Evolutionary conservation across 2,888 invertebrate species (phyloP).

Genomic region (Imbricaverruca yamaguchii): DNA sequence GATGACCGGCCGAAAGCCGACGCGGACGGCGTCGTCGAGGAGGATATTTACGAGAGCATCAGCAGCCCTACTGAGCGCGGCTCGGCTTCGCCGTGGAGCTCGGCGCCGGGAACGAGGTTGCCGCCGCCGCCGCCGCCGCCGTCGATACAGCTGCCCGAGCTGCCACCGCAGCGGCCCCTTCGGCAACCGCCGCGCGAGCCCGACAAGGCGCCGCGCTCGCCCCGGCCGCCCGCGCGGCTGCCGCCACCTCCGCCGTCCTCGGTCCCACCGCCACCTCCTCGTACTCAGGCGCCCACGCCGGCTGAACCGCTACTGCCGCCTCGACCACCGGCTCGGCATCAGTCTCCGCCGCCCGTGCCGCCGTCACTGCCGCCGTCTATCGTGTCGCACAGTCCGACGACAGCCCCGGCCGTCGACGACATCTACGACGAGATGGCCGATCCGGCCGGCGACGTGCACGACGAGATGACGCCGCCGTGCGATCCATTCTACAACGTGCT

Average conservation of each 20-base stretch:
- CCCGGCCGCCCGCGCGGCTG: too few species aligned
- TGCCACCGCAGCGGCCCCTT: too few species aligned
- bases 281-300: background rate
- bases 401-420: background rate
- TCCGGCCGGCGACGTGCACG: background rate
- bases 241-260: background rate
- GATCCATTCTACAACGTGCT: constrained; percentile 2
- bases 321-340: background rate
- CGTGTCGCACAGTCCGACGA: background rate
- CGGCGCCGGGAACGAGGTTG: background rate
- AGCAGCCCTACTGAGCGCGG: background rate
- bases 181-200: too few species aligned
- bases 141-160: background rate
- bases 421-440: background rate
- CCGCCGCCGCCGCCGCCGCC: background rate
- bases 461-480: background rate
- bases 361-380: background rate
- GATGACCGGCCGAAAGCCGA: background rate
- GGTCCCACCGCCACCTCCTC: background rate
- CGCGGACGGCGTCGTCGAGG: background rate
- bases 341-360: background rate
- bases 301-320: background rate
- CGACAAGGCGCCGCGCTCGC: too few species aligned
- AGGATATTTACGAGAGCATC: background rate
- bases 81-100: background rate